Evolutionary conservation across 2,888 invertebrate genomes (phyloP).

Genomic region (Charanyca ferruginea): DNA sequence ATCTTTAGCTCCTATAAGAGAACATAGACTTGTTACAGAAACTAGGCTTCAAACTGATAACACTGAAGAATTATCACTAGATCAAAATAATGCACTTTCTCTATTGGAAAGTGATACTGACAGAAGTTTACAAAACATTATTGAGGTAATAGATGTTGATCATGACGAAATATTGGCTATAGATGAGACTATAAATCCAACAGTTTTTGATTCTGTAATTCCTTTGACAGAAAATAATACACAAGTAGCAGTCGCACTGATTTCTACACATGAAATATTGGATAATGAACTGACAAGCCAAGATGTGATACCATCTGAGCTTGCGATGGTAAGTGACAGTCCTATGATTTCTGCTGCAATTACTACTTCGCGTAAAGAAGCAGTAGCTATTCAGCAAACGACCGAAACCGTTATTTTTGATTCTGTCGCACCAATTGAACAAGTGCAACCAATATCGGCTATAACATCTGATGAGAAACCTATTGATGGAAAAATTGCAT

Average conservation of each 20-base stretch:
- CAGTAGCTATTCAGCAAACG: conserved; percentile 3
- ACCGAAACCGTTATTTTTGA: conserved; percentile 6
- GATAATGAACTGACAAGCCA: background rate
- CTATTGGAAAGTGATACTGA: too few relatives aligned
- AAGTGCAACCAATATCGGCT: background rate
- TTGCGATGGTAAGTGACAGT: background rate
- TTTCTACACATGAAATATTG: background rate
- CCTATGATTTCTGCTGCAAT: background rate
- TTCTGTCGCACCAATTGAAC: background rate
- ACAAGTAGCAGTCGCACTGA: background rate
- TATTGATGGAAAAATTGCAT: background rate
- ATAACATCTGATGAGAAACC: background rate
- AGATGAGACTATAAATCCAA: background rate
- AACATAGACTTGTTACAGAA: background rate
- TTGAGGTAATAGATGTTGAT: background rate
- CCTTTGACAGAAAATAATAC: background rate
- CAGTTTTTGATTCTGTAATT: background rate
- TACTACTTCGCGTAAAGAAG: background rate
- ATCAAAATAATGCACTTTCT: background rate
- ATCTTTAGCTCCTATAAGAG: background rate
- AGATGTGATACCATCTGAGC: background rate
- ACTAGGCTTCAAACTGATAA: background rate
- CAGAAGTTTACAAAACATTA: background rate
- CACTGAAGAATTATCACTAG: background rate
- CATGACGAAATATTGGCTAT: background rate